Evolutionary conservation across 2,113 vertebrate species (phyloP).

Genomic region (Oriolus oriolus): DNA sequence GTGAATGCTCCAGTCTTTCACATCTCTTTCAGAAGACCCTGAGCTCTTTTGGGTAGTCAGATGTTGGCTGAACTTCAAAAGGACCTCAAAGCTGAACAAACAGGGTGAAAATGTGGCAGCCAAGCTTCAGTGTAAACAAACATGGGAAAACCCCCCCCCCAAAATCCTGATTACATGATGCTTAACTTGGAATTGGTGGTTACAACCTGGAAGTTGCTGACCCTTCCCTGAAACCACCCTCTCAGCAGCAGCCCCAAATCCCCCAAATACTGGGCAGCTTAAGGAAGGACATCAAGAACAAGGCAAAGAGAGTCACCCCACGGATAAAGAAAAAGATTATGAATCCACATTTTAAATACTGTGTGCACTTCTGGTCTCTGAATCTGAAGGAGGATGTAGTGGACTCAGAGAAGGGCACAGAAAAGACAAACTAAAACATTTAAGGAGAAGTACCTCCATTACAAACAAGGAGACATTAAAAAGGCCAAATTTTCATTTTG

Average conservation of each 20-base stretch:
- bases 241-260: not conserved
- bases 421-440: not conserved
- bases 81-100: slow-evolving; percentile 1
- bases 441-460: not conserved
- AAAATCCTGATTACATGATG: not conserved
- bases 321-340: not conserved
- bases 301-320: not conserved
- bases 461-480: not conserved
- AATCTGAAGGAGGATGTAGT: not conserved
- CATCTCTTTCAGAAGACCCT: not conserved
- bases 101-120: not conserved
- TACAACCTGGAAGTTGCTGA: not conserved
- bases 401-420: not conserved
- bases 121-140: not conserved
- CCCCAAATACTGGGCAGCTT: not conserved
- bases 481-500: not conserved
- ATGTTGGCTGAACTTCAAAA: not conserved
- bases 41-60: not conserved
- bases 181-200: not conserved
- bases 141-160: no score
- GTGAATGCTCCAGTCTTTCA: not conserved
- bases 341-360: not conserved
- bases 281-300: not conserved
- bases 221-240: not conserved
- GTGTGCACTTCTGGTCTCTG: not conserved